Conservation (phyloP, 2,797 vertebrate genomes). For the Danio kyathit region DNA sequence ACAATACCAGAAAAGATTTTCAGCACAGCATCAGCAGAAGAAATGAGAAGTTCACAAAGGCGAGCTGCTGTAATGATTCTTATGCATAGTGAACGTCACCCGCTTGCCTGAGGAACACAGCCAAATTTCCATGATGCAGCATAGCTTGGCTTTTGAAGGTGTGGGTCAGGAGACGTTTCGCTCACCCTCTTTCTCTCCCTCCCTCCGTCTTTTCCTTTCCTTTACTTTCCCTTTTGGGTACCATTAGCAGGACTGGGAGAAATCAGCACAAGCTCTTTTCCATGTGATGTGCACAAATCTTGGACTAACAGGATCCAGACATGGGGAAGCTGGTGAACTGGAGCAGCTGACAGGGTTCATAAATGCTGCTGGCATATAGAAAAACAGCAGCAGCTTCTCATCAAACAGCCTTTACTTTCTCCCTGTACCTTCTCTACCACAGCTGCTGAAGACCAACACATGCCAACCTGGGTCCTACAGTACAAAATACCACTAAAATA, state of each 20-base stretch:
- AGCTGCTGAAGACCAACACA: constrained; percentile 49
- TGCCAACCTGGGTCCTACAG: constrained; percentile 42
- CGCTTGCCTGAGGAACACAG: constrained; percentile 63
- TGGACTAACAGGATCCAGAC: constrained; percentile 81
- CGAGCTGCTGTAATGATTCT: constrained; percentile 68
- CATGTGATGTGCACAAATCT: constrained; percentile 81
- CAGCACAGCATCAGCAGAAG: background rate
- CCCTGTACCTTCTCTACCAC: constrained; percentile 31
- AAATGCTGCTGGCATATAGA: constrained; percentile 68
- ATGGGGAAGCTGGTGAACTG: constrained; percentile 72
- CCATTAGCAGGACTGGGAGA: constrained; percentile 68
- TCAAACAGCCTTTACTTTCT: constrained; percentile 46
- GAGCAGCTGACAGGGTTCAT: constrained; percentile 85
- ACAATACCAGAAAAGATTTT: constrained; percentile 14
- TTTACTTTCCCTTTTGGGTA: constrained; percentile 62
- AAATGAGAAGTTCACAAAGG: constrained; percentile 44
- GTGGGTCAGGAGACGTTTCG: constrained; percentile 73
- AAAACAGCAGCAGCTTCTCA: constrained; percentile 64
- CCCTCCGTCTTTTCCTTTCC: constrained; percentile 36
- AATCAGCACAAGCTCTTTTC: constrained; percentile 75
- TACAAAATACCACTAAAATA: constrained; percentile 23
- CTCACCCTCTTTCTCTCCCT: constrained; percentile 44
- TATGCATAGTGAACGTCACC: constrained; percentile 78
- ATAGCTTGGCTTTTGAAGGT: constrained; percentile 78
- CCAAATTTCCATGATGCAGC: constrained; percentile 97